Evolutionary conservation across 2,888 invertebrate genomes (phyloP).

Genomic region (Athetis lepigone): DNA sequence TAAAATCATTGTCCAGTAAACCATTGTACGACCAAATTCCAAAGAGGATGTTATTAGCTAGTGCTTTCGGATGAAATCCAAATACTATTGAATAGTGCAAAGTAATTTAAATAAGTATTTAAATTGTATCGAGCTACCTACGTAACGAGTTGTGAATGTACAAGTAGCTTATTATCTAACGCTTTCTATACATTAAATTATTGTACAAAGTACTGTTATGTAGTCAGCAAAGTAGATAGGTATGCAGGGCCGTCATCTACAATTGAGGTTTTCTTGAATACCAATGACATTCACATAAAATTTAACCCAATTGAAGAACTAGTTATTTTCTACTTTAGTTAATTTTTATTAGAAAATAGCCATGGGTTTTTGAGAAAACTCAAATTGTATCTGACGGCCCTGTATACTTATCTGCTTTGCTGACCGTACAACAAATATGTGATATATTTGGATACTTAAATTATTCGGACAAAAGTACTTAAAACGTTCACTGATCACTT

Average conservation of each 20-base stretch:
- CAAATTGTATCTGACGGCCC: no score
- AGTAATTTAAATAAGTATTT: slow-evolving; percentile 50
- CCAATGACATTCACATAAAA: no score
- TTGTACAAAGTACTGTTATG: slow-evolving; percentile 57
- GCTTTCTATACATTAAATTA: slow-evolving; percentile 50
- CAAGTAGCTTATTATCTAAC: slow-evolving; percentile 51
- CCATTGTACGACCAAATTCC: slow-evolving; percentile 37
- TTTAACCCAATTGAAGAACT: no score
- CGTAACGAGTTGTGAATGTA: slow-evolving; percentile 64
- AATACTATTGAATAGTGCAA: slow-evolving; percentile 50
- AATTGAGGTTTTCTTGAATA: no score
- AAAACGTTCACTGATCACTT: slow-evolving; percentile 38
- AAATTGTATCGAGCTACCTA: slow-evolving; percentile 60
- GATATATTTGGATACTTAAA: slow-evolving; percentile 62
- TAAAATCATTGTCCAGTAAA: slow-evolving; percentile 17
- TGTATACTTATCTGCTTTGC: no score
- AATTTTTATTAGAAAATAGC: no score
- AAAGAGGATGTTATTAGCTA: slow-evolving; percentile 45
- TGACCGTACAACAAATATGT: slow-evolving; percentile 58
- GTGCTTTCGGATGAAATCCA: slow-evolving; percentile 66
- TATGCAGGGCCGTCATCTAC: no score
- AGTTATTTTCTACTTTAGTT: no score
- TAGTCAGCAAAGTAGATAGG: no score
- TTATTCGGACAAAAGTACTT: slow-evolving; percentile 62
- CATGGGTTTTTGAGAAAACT: no score